Conservation (phyloP, 2,797 vertebrate genomes). For the Miichthys miiuy region DNA sequence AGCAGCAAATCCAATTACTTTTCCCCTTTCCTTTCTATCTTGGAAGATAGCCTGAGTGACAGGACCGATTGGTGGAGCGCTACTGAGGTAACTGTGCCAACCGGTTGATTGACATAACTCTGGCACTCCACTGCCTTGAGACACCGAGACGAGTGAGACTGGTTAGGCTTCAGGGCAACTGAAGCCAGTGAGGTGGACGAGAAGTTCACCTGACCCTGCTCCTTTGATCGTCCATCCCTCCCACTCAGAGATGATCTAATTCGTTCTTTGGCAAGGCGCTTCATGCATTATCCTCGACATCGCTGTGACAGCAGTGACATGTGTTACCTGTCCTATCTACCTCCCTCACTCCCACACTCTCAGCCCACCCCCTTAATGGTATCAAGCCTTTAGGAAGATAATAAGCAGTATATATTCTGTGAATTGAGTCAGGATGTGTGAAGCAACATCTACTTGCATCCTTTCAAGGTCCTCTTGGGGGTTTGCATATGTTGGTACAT, state of each 20-base stretch:
- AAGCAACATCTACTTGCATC: background rate
- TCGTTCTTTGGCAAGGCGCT: slow-evolving; percentile 21
- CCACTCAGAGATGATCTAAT: slow-evolving; percentile 50
- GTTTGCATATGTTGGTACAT: background rate
- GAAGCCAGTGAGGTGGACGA: slow-evolving; percentile 58
- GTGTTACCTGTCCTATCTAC: background rate
- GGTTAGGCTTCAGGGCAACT: slow-evolving; percentile 60
- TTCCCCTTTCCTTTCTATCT: slow-evolving; percentile 73
- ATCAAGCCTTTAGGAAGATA: slow-evolving; percentile 13
- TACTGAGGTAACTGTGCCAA: slow-evolving; percentile 73
- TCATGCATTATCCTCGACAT: slow-evolving; percentile 11
- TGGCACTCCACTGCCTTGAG: slow-evolving; percentile 67
- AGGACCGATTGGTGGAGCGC: slow-evolving; percentile 66
- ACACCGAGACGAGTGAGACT: slow-evolving; percentile 63
- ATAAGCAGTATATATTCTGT: slow-evolving; percentile 13
- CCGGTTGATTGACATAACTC: slow-evolving; percentile 72
- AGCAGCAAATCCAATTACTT: slow-evolving; percentile 83
- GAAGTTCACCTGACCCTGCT: slow-evolving; percentile 46
- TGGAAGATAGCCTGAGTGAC: slow-evolving; percentile 80
- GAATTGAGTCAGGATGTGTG: slow-evolving; percentile 28
- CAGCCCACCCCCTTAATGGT: background rate
- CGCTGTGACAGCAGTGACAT: slow-evolving; percentile 16
- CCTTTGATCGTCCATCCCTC: slow-evolving; percentile 27
- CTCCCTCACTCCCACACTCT: background rate
- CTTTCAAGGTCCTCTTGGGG: background rate